Percentiles rank a stretch among this genome's conserved stretches.
phyloP scores from a whole-genome alignment of 2,797 vertebrate species.

The Diplodus sargus region DNA sequence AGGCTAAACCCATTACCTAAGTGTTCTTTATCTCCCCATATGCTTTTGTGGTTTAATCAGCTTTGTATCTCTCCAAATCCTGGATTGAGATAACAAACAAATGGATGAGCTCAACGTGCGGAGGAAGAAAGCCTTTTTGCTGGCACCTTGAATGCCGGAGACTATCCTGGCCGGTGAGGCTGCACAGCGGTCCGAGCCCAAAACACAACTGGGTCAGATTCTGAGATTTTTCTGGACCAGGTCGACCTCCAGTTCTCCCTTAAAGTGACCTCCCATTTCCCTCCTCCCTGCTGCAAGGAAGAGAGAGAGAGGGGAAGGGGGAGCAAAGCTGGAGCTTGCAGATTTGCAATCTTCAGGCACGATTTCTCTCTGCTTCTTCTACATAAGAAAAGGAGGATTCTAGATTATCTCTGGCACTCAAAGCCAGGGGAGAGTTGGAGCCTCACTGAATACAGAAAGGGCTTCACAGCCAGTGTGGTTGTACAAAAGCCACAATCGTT shows the following conservation, averaged over 20 bases:
- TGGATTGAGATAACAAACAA: slow-evolving; percentile 91
- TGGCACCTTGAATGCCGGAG: slow-evolving; percentile 65
- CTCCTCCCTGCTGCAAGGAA: slow-evolving; percentile 23
- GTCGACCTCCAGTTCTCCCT: slow-evolving; percentile 25
- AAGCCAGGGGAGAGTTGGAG: slow-evolving; percentile 74
- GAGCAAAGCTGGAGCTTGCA: slow-evolving; percentile 71
- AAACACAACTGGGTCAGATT: slow-evolving; percentile 54
- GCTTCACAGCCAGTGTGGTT: slow-evolving; percentile 70
- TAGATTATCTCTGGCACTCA: slow-evolving; percentile 84
- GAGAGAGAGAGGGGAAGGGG: slow-evolving; percentile 1
- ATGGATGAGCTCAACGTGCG: slow-evolving; percentile 80
- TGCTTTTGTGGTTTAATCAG: slow-evolving; percentile 92
- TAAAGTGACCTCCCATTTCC: slow-evolving; percentile 26
- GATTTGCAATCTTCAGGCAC: slow-evolving; percentile 77
- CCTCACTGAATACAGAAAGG: slow-evolving; percentile 75
- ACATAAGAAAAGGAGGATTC: slow-evolving; percentile 84
- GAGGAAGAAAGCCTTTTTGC: slow-evolving; percentile 79
- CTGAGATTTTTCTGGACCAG: slow-evolving; percentile 44
- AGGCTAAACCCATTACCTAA: slow-evolving; percentile 90
- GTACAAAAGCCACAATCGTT: slow-evolving; percentile 71
- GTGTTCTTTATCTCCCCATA: slow-evolving; percentile 88
- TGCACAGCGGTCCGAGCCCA: slow-evolving; percentile 64
- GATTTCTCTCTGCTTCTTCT: slow-evolving; percentile 77
- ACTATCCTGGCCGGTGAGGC: slow-evolving; percentile 29
- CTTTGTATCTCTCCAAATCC: slow-evolving; percentile 92